These are phyloP conservation scores for Ditula angustiorana DNA, from an alignment of 2,888 invertebrate species.

Conservation along the genomic window DNA sequence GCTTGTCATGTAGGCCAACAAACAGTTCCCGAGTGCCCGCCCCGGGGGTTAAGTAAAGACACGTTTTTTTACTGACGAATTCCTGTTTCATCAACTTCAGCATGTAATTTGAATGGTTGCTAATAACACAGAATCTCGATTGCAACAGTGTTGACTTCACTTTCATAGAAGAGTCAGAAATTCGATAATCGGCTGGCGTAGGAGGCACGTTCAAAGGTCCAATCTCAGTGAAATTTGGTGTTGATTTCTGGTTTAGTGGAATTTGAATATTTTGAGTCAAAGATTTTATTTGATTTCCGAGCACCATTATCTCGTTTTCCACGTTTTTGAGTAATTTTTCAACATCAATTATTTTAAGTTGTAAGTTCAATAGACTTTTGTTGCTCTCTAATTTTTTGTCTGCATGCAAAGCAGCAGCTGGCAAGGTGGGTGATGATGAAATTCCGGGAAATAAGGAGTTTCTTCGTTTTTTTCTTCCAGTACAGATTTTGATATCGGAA, in stretches of 20 bases:
- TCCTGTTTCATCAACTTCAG: no score
- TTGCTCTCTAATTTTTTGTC: not conserved
- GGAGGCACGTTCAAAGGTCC: not conserved
- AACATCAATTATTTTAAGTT: slow-evolving; percentile 1
- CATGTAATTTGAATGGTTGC: no score
- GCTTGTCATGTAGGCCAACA: not conserved
- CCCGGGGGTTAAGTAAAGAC: not conserved
- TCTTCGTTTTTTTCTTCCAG: not conserved
- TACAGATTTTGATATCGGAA: not conserved
- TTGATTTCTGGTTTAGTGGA: not conserved
- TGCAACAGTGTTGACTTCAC: no score
- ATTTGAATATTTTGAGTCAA: not conserved
- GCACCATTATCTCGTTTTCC: not conserved
- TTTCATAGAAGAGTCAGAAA: no score
- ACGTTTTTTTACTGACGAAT: not conserved
- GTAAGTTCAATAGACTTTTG: not conserved
- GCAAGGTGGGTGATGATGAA: not conserved
- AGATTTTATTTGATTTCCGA: not conserved
- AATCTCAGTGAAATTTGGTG: not conserved
- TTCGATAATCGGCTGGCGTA: no score
- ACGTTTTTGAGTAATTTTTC: slow-evolving; percentile 4
- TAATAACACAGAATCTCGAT: no score
- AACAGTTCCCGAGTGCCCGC: not conserved
- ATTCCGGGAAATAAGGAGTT: not conserved
- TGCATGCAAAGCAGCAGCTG: not conserved